Evolutionary conservation across 2,797 vertebrate genomes (phyloP), one percentile per base, ranked within the genome.

Genomic region (Sebastes paucispinis): DNA sequence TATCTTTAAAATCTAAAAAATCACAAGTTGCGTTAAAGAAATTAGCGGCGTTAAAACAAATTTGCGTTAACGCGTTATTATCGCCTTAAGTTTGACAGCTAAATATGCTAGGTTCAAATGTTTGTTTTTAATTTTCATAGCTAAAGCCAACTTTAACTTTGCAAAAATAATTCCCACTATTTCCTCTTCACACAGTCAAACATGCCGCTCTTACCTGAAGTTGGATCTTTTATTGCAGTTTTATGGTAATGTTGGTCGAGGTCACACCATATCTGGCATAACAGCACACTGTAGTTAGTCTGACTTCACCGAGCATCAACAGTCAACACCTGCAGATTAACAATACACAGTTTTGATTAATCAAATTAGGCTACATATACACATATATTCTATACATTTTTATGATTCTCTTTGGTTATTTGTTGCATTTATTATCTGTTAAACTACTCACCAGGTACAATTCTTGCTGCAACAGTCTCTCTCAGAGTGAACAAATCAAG

Each of bases 371-470:
- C 7, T 18, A 8, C 13, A 22, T 4, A 18, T 1, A 27, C 12
- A 24, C 22, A 32, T 0, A 36, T 6, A 18, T 43, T 24, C 5
- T 70, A 13, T 6, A 24, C 3, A 4, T 29, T 16, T 20, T 13
- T 25, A 6, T 69, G 20, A 20, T 22, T 62, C 8, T 62, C 13
- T 8, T 54, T 36, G 12, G 14, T 43, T 34, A 62, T 24, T 18
- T 27, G n/a, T 68, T 58, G 9, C 20, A 60, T 70, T 31, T 5
- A 25, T 25, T 10, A 25, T 65, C 9, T 3, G 18, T 66, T 52
- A n/a, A 29, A 77, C 14, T 52, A 71, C 82, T 87, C 62, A 84
- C 79, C 66, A 59, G 31, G 29, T 25, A 27, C 3, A 7, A 4
- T 6, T 47, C 2, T 4, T 11, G 2, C 6, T 20, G 25, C 4